Conservation (phyloP, 1,140 invertebrate genomes). For the Megalopta genalis region DNA sequence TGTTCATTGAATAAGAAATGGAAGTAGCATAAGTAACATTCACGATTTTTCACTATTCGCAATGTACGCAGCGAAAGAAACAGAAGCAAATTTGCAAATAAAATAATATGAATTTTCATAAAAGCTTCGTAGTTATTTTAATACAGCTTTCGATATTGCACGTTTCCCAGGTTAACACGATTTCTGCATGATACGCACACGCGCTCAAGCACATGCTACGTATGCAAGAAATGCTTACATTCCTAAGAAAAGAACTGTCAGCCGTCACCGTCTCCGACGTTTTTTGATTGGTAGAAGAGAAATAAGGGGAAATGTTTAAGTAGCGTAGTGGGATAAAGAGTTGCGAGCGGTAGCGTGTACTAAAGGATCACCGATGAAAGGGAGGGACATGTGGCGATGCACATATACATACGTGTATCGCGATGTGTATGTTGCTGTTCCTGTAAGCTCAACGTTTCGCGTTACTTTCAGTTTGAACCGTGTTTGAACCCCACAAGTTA, state of each 20-base stretch:
- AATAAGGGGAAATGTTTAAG: constrained; percentile 26
- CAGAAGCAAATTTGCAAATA: no score
- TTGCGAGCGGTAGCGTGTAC: neutral
- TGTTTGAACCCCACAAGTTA: no score
- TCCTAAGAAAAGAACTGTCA: constrained; percentile 1
- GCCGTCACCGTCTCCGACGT: constrained; percentile 33
- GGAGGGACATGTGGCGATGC: neutral
- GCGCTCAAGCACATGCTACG: neutral
- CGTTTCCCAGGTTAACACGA: neutral
- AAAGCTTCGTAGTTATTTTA: no score
- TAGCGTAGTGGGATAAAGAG: constrained; percentile 37
- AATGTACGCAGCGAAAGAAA: no score
- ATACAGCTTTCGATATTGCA: no score
- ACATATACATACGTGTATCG: no score
- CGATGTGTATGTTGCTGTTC: neutral
- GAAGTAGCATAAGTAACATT: no score
- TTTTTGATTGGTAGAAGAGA: neutral
- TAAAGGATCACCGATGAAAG: neutral
- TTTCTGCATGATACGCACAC: neutral
- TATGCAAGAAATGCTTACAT: constrained; percentile 36
- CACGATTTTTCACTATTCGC: no score
- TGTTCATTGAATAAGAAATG: no score
- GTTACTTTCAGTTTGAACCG: neutral
- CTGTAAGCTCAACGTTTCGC: neutral
- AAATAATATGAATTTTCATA: no score